Evolutionary conservation across 2,888 invertebrate genomes (phyloP).

Genomic region (Diarsia dahlii): DNA sequence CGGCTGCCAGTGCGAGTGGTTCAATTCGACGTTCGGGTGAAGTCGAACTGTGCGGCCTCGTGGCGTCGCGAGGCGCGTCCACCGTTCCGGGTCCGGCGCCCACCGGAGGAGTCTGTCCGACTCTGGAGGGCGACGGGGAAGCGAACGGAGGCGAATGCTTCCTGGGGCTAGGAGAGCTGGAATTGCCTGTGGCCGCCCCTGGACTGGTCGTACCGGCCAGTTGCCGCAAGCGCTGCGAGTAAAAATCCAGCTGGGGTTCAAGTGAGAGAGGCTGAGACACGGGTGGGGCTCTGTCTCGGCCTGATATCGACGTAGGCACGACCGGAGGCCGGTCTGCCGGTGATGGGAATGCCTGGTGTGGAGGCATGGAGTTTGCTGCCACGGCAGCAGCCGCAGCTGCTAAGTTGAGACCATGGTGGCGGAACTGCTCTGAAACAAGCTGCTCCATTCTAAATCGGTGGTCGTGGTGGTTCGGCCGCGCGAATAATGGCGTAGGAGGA

Average conservation of each 20-base stretch:
- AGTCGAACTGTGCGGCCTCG: conserved; percentile 92
- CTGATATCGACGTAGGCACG: conserved; percentile 88
- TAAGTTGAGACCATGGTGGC: conserved; percentile 94
- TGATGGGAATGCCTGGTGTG: conserved; percentile 91
- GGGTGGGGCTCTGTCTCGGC: conserved; percentile 87
- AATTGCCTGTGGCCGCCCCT: conserved; percentile 96
- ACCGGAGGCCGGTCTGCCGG: conserved; percentile 91
- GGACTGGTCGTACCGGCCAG: conserved; percentile 98
- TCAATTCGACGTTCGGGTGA: conserved; percentile 92
- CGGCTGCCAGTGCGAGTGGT: conserved; percentile 85
- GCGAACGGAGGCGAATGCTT: conserved; percentile 95
- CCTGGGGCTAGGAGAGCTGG: conserved; percentile 95
- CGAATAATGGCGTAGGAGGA: conserved; percentile 94
- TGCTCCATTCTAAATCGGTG: conserved; percentile 96
- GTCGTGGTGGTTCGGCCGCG: conserved; percentile 94
- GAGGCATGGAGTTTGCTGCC: conserved; percentile 91
- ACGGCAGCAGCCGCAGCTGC: conserved; percentile 94
- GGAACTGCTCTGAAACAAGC: conserved; percentile 95
- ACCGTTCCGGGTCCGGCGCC: conserved; percentile 92
- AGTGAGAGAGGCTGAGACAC: conserved; percentile 93
- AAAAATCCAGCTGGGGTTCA: conserved; percentile 99
- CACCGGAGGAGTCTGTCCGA: conserved; percentile 92
- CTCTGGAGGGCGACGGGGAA: conserved; percentile 95
- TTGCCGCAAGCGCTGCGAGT: conserved; percentile 99
- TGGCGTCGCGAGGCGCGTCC: conserved; percentile 91